Percentiles rank a stretch among this genome's conserved stretches.
phyloP scores from a whole-genome alignment of 2,797 vertebrate species.

The Poecilia wingei region DNA sequence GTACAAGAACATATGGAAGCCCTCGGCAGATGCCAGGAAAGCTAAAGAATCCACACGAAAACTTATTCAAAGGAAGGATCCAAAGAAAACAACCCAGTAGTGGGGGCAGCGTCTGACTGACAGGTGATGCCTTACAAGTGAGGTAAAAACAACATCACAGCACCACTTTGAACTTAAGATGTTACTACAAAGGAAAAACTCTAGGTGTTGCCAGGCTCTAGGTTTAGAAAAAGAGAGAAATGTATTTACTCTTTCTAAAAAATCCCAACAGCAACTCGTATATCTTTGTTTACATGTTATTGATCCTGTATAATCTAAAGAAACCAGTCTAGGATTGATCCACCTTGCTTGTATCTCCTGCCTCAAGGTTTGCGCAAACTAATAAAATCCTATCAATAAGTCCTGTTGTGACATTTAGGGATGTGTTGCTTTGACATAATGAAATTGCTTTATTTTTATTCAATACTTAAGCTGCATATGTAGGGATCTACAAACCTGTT shows the following conservation, averaged over 20 bases:
- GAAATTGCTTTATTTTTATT: constrained; percentile 22
- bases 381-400: constrained; percentile 26
- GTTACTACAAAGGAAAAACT: constrained; percentile 22
- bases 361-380: constrained; percentile 2
- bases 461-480: constrained; percentile 9
- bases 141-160: constrained; percentile 29
- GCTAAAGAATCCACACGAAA: constrained; percentile 31
- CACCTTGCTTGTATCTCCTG: neutral
- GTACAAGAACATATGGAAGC: constrained; percentile 30
- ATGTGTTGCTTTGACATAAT: constrained; percentile 13
- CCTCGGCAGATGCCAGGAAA: constrained; percentile 4
- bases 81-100: constrained; percentile 1
- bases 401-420: constrained; percentile 7
- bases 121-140: constrained; percentile 38
- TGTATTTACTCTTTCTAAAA: constrained; percentile 12
- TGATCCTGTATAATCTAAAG: constrained; percentile 18
- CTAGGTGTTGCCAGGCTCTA: constrained; percentile 18
- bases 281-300: neutral
- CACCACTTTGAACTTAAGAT: constrained; percentile 17
- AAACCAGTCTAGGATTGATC: neutral
- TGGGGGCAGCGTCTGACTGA: constrained; percentile 39
- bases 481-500: neutral
- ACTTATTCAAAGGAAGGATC: constrained; percentile 45
- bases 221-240: constrained; percentile 15
- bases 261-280: constrained; percentile 7